These are phyloP conservation scores for Himalopsyche kuldschensis DNA, from an alignment of 2,888 invertebrate genomes.

Conservation along the genomic window DNA sequence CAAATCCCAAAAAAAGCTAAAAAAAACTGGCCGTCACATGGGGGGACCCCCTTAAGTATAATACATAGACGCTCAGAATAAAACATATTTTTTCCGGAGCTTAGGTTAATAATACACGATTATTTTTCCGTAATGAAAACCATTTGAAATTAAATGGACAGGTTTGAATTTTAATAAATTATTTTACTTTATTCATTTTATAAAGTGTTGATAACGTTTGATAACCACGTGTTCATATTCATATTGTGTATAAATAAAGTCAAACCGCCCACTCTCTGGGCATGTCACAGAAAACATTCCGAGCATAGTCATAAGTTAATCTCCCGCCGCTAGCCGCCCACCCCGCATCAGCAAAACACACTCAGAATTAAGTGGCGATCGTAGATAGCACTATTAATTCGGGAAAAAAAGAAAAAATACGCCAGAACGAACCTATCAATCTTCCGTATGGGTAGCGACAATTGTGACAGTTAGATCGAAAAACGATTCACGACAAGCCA, in stretches of 20 bases:
- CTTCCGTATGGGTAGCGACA: neutral
- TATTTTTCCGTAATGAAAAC: too few species aligned
- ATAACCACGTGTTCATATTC: neutral
- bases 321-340: neutral
- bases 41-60: too few species aligned
- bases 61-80: too few species aligned
- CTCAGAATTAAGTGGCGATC: neutral
- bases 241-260: neutral
- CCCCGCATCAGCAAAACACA: neutral
- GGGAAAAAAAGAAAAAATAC: neutral
- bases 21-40: too few species aligned
- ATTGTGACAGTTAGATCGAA: neutral
- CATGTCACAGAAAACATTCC: neutral
- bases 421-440: neutral
- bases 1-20: too few species aligned
- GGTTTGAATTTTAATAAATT: too few species aligned
- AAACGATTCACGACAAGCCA: neutral
- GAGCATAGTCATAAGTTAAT: neutral
- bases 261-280: neutral
- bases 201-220: neutral
- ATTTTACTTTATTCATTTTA: too few species aligned
- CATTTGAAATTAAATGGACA: too few species aligned
- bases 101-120: too few species aligned
- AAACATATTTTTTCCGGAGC: too few species aligned
- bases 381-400: neutral